These are phyloP conservation scores for Drosophila demipolita DNA, from an alignment of 2,888 invertebrate genomes.

Conservation along the genomic window DNA sequence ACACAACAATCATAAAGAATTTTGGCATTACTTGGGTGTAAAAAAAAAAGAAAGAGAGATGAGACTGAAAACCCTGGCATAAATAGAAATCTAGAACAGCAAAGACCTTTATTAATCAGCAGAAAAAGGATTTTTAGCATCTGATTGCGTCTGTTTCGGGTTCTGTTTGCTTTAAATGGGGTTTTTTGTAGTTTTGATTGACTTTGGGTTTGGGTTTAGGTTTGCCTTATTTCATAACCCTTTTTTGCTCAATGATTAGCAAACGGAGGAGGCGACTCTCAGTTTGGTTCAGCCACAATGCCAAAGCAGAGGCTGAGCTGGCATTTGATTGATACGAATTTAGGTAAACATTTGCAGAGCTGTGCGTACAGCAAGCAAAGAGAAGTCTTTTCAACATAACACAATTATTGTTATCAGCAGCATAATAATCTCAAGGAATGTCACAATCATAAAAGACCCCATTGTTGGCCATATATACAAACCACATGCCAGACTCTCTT, in stretches of 20 bases:
- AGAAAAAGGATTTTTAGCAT: constrained; percentile 9
- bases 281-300: background rate
- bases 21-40: constrained; percentile 5
- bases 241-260: constrained; percentile 1
- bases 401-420: constrained; percentile 20
- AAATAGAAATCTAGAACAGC: background rate
- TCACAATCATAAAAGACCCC: constrained; percentile 36
- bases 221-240: background rate
- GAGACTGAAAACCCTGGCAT: background rate
- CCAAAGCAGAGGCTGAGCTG: background rate
- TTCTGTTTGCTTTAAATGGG: constrained; percentile 15
- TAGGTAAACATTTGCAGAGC: constrained; percentile 1
- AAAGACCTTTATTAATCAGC: constrained; percentile 24
- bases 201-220: background rate
- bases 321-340: constrained; percentile 11
- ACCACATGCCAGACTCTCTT: constrained; percentile 27
- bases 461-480: constrained; percentile 23
- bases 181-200: constrained; percentile 5
- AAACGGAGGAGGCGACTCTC: background rate
- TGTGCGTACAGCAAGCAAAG: background rate
- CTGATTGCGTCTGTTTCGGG: constrained; percentile 13
- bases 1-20: constrained; percentile 20
- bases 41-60: background rate
- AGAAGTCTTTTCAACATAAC: constrained; percentile 8
- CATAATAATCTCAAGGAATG: constrained; percentile 33